Evolutionary conservation across 53 echinoderm and acorn worm species (phyloP).

Genomic region (Patiria pectinifera): DNA sequence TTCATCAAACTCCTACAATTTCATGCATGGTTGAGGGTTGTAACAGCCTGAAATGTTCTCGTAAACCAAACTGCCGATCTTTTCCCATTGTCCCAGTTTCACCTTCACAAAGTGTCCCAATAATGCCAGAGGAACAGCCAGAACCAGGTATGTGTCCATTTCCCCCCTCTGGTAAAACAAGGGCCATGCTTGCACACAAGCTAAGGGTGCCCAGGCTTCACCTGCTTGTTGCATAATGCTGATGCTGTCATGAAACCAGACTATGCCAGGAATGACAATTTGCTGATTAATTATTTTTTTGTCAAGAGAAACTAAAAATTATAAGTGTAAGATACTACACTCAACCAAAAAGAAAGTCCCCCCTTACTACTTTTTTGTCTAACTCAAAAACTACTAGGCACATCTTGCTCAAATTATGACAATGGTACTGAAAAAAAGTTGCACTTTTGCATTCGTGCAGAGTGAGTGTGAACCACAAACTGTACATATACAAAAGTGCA

Average conservation of each 20-base stretch:
- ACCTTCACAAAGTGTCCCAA: conserved; percentile 58
- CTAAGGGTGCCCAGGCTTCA: conserved; percentile 14
- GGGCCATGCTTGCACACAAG: neutral
- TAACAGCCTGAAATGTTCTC: neutral
- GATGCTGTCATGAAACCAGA: neutral
- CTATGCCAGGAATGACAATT: neutral
- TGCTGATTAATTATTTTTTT: neutral
- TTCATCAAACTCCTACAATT: neutral
- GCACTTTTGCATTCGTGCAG: no score
- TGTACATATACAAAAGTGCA: no score
- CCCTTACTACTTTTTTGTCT: no score
- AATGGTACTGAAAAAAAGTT: no score
- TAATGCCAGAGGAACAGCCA: conserved; percentile 60
- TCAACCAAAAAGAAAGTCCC: no score
- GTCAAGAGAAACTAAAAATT: neutral
- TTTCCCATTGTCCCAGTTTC: conserved; percentile 56
- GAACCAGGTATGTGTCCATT: conserved; percentile 44
- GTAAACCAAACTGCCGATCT: conserved; percentile 30
- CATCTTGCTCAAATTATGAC: no score
- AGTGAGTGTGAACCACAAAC: no score
- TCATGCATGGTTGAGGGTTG: neutral
- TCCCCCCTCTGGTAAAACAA: conserved; percentile 39
- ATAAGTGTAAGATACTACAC: neutral
- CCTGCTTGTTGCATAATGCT: conserved; percentile 10
- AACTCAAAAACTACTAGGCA: no score